phyloP scores from a whole-genome alignment of 1,140 invertebrate species.

The Nebria ingens region DNA sequence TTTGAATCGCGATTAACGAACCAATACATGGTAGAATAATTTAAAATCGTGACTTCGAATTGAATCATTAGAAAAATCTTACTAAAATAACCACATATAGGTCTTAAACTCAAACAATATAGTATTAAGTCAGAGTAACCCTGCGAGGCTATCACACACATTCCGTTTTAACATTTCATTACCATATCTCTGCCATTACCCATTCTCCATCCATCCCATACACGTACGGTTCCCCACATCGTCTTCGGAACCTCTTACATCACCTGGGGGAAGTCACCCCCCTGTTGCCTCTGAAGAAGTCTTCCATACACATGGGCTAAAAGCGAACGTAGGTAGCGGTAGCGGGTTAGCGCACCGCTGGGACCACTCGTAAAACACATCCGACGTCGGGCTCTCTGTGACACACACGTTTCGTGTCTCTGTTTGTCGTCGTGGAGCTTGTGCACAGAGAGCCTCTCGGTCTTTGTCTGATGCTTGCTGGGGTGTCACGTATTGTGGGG shows the following conservation, averaged over 20 bases:
- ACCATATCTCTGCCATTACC: not conserved
- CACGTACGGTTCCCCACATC: not conserved
- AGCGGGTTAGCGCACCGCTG: constrained; percentile 32
- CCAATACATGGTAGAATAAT: too few relatives aligned
- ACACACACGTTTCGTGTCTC: not conserved
- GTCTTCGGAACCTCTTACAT: not conserved
- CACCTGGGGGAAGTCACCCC: not conserved
- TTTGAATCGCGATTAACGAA: too few relatives aligned
- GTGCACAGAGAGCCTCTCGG: too few relatives aligned
- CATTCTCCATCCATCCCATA: not conserved
- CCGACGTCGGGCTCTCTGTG: constrained; percentile 31
- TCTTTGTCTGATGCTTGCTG: too few relatives aligned
- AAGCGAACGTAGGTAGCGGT: constrained; percentile 33
- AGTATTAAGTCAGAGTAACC: too few relatives aligned
- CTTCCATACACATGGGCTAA: constrained; percentile 24
- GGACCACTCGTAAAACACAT: constrained; percentile 34
- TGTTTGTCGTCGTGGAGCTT: too few relatives aligned
- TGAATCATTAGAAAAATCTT: too few relatives aligned
- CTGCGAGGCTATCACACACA: too few relatives aligned
- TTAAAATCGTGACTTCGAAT: too few relatives aligned
- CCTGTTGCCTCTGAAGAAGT: not conserved
- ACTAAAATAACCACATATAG: too few relatives aligned
- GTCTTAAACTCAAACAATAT: too few relatives aligned
- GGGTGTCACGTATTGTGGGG: too few relatives aligned
- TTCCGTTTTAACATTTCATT: not conserved